Evolutionary conservation across 2,888 invertebrate species (phyloP).

Genomic region (Protophormia terraenovae): DNA sequence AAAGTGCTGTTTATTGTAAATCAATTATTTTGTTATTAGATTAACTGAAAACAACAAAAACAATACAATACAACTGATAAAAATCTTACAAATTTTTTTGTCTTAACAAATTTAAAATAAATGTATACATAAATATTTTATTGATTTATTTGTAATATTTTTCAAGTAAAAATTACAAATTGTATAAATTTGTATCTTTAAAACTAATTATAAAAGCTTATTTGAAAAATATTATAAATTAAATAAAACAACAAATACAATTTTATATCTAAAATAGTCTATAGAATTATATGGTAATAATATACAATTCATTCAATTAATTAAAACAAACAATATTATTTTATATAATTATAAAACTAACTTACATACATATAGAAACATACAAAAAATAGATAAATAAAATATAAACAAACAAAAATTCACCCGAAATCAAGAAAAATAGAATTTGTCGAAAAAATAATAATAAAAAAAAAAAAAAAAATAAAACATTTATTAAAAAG

Average conservation of each 20-base stretch:
- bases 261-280: background rate
- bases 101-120: background rate
- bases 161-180: background rate
- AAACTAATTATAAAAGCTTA: background rate
- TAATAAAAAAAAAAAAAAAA: background rate
- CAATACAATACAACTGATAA: background rate
- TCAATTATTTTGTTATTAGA: constrained; percentile 34
- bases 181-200: too few species aligned
- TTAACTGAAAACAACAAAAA: background rate
- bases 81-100: background rate
- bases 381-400: constrained; percentile 1
- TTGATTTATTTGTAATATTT: background rate
- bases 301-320: background rate
- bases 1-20: constrained; percentile 34
- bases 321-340: constrained; percentile 8
- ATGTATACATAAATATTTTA: constrained; percentile 5
- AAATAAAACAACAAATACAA: too few species aligned
- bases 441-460: background rate
- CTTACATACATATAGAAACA: background rate
- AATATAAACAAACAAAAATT: background rate
- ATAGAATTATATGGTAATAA: background rate
- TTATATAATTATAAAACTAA: background rate
- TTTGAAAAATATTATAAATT: background rate
- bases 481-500: background rate
- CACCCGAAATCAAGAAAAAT: constrained; percentile 24